Percentiles rank a stretch among this genome's conserved stretches.
Evolutionary conservation across 2,888 invertebrate species (phyloP).

Genomic region (Callyntrura sp.): DNA sequence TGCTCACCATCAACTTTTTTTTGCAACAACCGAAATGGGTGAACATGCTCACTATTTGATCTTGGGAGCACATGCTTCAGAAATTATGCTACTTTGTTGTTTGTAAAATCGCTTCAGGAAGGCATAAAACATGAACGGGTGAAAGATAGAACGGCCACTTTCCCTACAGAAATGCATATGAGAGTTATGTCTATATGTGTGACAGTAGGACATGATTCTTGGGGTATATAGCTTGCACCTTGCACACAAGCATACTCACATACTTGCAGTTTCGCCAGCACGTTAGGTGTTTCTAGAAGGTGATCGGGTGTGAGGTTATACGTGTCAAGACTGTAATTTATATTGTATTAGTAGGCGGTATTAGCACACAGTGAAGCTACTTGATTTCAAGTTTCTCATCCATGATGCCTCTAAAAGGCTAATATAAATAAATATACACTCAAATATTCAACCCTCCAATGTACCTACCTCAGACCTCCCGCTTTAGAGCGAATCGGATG

Average conservation of each 20-base stretch:
- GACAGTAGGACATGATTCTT: no score
- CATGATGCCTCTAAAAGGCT: neutral
- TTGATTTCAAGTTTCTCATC: neutral
- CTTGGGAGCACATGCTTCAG: slow-evolving; percentile 10
- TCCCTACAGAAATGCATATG: neutral
- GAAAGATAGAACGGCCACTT: neutral
- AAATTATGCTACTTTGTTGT: slow-evolving; percentile 19
- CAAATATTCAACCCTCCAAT: neutral
- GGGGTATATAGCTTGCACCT: no score
- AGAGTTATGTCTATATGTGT: neutral
- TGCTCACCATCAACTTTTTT: slow-evolving; percentile 26
- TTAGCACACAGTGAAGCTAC: neutral
- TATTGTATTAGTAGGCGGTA: neutral
- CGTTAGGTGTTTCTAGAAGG: neutral
- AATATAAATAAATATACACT: neutral
- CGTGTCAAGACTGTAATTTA: slow-evolving; percentile 23
- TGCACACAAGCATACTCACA: no score
- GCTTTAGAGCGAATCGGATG: neutral
- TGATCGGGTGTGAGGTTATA: neutral
- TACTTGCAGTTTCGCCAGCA: neutral
- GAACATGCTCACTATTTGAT: slow-evolving; percentile 38
- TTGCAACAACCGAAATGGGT: slow-evolving; percentile 11
- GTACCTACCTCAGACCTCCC: neutral
- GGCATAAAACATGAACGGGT: neutral
- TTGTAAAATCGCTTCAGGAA: neutral